A percentile compares a stretch with the other conserved stretches of the same genome.
phyloP scores from a whole-genome alignment of 92 coral and sea anemone species.

The Umimayanthus chanpuru region DNA sequence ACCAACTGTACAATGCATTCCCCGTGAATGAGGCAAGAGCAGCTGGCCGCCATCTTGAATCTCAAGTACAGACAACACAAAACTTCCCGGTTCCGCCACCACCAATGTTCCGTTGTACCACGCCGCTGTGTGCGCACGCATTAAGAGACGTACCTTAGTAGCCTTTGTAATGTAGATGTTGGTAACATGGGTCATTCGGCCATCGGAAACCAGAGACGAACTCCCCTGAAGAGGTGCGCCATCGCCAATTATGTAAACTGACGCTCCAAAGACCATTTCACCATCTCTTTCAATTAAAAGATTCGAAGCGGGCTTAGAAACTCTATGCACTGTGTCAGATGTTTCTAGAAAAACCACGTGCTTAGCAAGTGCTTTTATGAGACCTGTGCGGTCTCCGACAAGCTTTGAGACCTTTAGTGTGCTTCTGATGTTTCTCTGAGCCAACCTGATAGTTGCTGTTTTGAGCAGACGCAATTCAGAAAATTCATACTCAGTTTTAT shows the following conservation, averaged over 20 bases:
- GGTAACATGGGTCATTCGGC: conserved; percentile 64
- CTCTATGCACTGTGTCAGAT: conserved; percentile 61
- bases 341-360: conserved; percentile 59
- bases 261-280: conserved; percentile 61
- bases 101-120: conserved; percentile 51
- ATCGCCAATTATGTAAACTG: conserved; percentile 63
- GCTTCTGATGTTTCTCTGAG: conserved; percentile 31
- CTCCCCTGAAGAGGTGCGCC: conserved; percentile 42
- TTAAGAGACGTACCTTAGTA: conserved; percentile 45
- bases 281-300: conserved; percentile 54
- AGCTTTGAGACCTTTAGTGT: conserved; percentile 47
- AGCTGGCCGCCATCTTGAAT: conserved; percentile 68
- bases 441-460: conserved; percentile 49
- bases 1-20: conserved; percentile 63
- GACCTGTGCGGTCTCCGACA: conserved; percentile 66
- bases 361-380: conserved; percentile 51
- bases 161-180: conserved; percentile 51
- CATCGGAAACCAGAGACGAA: conserved; percentile 58
- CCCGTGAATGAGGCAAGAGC: conserved; percentile 54
- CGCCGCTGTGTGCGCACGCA: conserved; percentile 56
- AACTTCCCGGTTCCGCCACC: conserved; percentile 48
- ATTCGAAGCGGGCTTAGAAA: conserved; percentile 65
- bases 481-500: conserved; percentile 48
- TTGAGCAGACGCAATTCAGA: conserved; percentile 56
- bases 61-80: conserved; percentile 61